Conservation (phyloP, 2,113 vertebrate genomes). For the Alligator mississippiensis region DNA sequence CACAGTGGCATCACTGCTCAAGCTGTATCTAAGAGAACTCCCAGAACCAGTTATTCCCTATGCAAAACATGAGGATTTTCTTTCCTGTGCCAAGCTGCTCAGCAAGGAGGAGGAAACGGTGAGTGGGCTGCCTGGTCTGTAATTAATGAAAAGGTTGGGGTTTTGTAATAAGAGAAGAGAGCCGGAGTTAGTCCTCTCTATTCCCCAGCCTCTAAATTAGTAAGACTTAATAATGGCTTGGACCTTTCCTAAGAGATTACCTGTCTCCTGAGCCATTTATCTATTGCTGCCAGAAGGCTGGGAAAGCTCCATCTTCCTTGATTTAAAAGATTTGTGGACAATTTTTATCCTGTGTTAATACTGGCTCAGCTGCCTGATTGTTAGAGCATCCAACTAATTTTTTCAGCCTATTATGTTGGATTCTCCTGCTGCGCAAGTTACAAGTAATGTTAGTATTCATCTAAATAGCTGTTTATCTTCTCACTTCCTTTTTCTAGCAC, state of each 20-base stretch:
- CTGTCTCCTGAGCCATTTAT: neutral
- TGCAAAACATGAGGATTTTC: constrained; percentile 92
- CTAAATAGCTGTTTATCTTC: neutral
- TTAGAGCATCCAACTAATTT: neutral
- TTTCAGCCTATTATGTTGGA: neutral
- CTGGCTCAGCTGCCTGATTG: neutral
- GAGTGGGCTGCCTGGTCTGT: constrained; percentile 60
- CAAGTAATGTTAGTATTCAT: neutral
- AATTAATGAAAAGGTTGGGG: neutral
- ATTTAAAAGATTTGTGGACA: neutral
- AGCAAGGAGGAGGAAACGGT: constrained; percentile 92
- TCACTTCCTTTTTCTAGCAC: neutral
- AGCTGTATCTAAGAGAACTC: constrained; percentile 95
- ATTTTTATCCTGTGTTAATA: neutral
- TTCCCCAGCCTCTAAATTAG: neutral
- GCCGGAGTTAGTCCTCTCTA: neutral
- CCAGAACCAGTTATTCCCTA: constrained; percentile 96
- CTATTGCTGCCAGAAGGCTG: neutral
- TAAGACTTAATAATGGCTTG: neutral
- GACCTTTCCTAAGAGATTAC: neutral
- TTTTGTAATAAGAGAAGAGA: neutral
- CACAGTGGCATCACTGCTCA: constrained; percentile 95
- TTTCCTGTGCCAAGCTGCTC: constrained; percentile 90
- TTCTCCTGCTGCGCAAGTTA: neutral
- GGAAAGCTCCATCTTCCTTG: neutral